Evolutionary conservation across 2,888 invertebrate species (phyloP), one percentile per base, ranked within the genome.

Genomic region (Sminthurinus aureus): DNA sequence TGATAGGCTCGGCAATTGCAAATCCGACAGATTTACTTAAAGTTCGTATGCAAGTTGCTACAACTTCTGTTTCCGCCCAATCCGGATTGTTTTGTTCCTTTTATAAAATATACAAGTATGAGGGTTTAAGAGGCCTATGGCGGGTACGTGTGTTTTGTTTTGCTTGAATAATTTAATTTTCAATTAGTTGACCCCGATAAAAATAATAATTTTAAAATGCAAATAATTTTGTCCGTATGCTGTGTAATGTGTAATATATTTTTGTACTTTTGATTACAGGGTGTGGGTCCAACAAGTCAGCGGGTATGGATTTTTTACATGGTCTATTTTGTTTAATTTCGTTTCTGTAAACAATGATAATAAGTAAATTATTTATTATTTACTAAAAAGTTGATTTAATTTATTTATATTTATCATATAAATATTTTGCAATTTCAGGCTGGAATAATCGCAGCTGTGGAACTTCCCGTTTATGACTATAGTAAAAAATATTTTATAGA

Each of bases 11-110:
- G 89, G 95, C 97, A n/a, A 95, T 98, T 89, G 98, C 98, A 81
- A 98, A 97, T 92, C 98, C 98, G 18, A 98, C 98, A 0, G 98
- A 98, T 91, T 97, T 98, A 75, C 93, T 98, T 58, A 98, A 98
- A 93, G 98, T 98, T 86, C 93, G 98, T 85, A 96, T 98, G 96
- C 98, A 98, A 93, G 94, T 95, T 26, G 89, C 90, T 24, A 89
- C 90, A 24, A 89, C 90, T 76, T 88, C 90, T 24, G 67, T 52
- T 22, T 84, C 83, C 12, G 38, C 3, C 38, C 38, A 38, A 38
- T 38, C 1, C 38, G 73, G 79, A 77, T 92, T 93, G 52, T 91
- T 98, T 87, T 91, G 94, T 69, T 92, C 93, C n/a, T 95, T 96
- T 89, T 96, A 98, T 91, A 91, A 92, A 89, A 95, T 98, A 84